These are phyloP conservation scores for Canis aureus DNA, from an alignment of 2,113 vertebrate species.

Conservation along the genomic window DNA sequence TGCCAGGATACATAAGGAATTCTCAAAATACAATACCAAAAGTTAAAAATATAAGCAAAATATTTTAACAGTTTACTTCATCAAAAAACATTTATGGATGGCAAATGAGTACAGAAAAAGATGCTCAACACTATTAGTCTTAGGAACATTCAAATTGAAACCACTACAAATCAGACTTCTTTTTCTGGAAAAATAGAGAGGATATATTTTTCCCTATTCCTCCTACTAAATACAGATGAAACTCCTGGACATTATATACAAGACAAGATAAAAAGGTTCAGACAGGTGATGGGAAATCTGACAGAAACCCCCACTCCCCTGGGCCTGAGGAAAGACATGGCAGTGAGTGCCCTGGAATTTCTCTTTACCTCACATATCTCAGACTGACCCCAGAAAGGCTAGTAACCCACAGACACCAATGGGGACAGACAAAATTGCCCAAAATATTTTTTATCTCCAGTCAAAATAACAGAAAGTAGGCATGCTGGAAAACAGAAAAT, in stretches of 20 bases:
- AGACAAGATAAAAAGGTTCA: neutral
- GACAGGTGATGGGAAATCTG: neutral
- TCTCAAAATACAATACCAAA: neutral
- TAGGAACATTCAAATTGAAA: neutral
- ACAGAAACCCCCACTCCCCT: neutral
- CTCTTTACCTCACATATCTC: neutral
- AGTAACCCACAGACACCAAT: neutral
- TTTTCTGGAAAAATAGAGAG: neutral
- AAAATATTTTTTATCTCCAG: neutral
- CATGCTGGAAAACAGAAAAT: neutral
- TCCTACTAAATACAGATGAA: neutral
- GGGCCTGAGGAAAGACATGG: neutral
- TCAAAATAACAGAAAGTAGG: neutral
- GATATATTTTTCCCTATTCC: neutral
- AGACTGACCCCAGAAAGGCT: neutral
- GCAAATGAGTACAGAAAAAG: neutral
- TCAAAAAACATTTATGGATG: neutral
- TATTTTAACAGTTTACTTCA: neutral
- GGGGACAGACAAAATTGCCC: too few relatives aligned
- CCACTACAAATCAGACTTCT: neutral
- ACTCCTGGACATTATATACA: neutral
- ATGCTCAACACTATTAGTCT: neutral
- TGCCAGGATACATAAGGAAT: neutral
- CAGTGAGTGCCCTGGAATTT: neutral
- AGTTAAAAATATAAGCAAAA: neutral